Evolutionary conservation across 1,140 invertebrate species (phyloP), one percentile per base, ranked within the genome.

Genomic region (Cotesia glomerata): DNA sequence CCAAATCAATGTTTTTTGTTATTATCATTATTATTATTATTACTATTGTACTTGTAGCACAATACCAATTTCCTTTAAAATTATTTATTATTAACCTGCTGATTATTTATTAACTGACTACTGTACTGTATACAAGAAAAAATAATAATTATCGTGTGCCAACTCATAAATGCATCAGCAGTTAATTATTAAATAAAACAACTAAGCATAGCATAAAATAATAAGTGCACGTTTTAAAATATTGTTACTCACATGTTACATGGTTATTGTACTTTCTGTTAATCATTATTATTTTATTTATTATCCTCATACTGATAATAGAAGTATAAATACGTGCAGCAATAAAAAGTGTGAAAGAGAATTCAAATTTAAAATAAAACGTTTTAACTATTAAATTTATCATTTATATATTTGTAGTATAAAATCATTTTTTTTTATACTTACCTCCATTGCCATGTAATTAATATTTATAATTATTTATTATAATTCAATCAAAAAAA

Each of bases 311-410:
- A 39, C 35, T 36, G 16, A 65, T 26, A 36, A 51, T 3, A 16
- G 16, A 65, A 26, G 8, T 18, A 3, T 8, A 59, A 65, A 16
- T 39, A 65, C 63, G 63, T 65, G 63, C 63, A 51, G 13, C 11
- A 36, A 63, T 63, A 65, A 64, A 45, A 45, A 65, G 45, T 65
- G 63, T 65, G 63, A 65, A 49, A 65, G 45, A 65, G 45, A 49
- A 65, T 51, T 51, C 39, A 13, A 51, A 49, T 54, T 14, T 13
- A 18, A 58, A 61, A 35, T 35, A 63, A 63, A 63, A 63, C 0
- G 51, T 36, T 65, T 36, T n/a, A 64, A 64, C 11, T 39, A 11
- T 51, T 26, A 65, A 52, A 65, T 49, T 51, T 26, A 51, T 65
- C 45, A 65, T 65, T 39, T 14, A 34, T 62, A 34, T 13, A 64